Evolutionary conservation across 2,888 invertebrate species (phyloP), one percentile per base, ranked within the genome.

Genomic region (Lydus trimaculatus): DNA sequence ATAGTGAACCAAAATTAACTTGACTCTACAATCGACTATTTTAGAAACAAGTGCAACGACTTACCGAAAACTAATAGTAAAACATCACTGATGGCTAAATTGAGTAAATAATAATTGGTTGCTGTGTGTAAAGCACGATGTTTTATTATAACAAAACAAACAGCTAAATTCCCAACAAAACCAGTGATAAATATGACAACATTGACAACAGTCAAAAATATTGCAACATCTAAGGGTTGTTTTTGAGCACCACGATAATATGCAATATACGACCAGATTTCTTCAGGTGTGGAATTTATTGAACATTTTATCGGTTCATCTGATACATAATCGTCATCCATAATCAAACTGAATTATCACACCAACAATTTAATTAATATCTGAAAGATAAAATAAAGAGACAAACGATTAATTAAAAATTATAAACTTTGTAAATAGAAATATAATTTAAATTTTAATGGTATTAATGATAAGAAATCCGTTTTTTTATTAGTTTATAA

Each of bases 91-190:
- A 96, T 86, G 20, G 97, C 95, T 85, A 96, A 86, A 81, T 94
- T 96, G 87, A 96, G 94, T 61, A 97, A 87, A 82, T 97, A 97
- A 82, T 94, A 97, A 82, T 97, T 97, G 0, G 97, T 97, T 0
- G 96, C 93, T 0, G 95, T 95, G 79, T 95, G 95, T 92, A 97
- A 92, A 8, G 92, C 89, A 0, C 91, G 88, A 80, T 96, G 94
- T 36, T 90, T 89, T 9, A 92, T 89, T 64, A 97, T 96, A 15
- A 97, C 96, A 56, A 93, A 88, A 81, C 96, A 96, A 8, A 96
- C 96, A 4, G 91, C 90, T 31, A 93, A 86, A 81, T 97, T 97
- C 3, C 97, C 97, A 60, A 93, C 86, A 39, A 96, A 88, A 0
- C 96, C 96, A 0, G 94, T 93, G 60, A 95, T 84, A 83, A 96